Percentiles rank a stretch among this genome's conserved stretches.
phyloP scores from a whole-genome alignment of 2,888 invertebrate genomes.

The Tridacna gigas region DNA sequence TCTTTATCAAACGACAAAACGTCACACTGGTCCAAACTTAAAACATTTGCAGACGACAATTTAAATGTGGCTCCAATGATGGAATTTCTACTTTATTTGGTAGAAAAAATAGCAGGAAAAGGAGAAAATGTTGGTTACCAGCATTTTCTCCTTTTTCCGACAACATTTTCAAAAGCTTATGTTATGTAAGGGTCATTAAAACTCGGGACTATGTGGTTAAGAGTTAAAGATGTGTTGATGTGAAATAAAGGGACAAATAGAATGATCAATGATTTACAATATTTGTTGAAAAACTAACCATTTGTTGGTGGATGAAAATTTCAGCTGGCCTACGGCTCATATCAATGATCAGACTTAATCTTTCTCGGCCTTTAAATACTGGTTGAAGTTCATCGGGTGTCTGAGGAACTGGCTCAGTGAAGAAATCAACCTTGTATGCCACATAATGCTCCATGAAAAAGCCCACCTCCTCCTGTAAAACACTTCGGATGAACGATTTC shows the following conservation, averaged over 20 bases:
- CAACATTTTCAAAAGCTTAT: background rate
- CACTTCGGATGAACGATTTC: constrained; percentile 21
- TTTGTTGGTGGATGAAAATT: background rate
- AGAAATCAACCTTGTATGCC: constrained; percentile 6
- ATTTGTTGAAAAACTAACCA: background rate
- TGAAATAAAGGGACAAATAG: no score
- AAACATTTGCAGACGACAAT: no score
- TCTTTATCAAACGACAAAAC: no score
- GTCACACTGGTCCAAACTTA: no score
- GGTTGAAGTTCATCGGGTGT: constrained; percentile 12
- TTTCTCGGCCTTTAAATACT: background rate
- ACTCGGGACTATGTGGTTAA: no score
- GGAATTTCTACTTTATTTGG: no score
- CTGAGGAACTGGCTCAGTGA: background rate
- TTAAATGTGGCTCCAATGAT: no score
- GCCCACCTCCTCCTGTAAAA: constrained; percentile 12
- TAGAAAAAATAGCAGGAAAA: background rate
- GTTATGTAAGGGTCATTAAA: no score
- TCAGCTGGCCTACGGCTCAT: constrained; percentile 2
- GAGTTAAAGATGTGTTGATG: no score
- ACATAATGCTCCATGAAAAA: background rate
- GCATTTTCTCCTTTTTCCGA: background rate
- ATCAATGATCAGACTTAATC: constrained; percentile 22
- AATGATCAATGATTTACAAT: no score
- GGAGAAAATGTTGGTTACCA: background rate